Percentiles rank a stretch among this genome's conserved stretches.
Conservation (phyloP, 2,888 invertebrate genomes). For the Acleris holmiana region DNA sequence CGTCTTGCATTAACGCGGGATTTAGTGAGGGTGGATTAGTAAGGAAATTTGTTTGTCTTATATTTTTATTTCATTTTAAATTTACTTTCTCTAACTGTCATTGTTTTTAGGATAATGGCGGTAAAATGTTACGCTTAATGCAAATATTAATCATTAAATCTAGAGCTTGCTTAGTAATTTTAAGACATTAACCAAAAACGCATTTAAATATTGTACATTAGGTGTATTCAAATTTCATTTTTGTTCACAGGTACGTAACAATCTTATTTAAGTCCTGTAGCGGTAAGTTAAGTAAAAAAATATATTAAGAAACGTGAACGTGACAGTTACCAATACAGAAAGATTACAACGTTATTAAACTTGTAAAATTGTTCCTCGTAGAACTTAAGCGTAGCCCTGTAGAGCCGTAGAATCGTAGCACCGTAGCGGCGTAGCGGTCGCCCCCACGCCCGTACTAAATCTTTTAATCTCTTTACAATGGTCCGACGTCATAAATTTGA, state of each 20-base stretch:
- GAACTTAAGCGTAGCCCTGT: constrained; percentile 49
- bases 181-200: too few relatives aligned
- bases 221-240: constrained; percentile 1
- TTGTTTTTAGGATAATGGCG: not conserved
- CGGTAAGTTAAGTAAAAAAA: constrained; percentile 25
- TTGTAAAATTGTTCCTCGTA: constrained; percentile 59
- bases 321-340: constrained; percentile 50
- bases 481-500: constrained; percentile 82
- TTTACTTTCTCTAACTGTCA: not conserved
- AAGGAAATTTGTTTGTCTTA: constrained; percentile 28
- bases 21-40: constrained; percentile 37
- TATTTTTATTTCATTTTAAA: constrained; percentile 17
- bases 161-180: too few relatives aligned
- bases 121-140: not conserved
- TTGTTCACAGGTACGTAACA: constrained; percentile 35
- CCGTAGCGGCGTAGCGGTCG: constrained; percentile 54
- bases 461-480: constrained; percentile 84
- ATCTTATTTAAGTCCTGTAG: constrained; percentile 5
- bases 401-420: constrained; percentile 42
- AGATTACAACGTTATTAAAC: constrained; percentile 63
- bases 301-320: constrained; percentile 19
- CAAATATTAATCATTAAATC: too few relatives aligned
- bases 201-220: too few relatives aligned
- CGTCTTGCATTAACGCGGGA: constrained; percentile 56
- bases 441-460: constrained; percentile 72